Evolutionary conservation across 1,140 invertebrate species (phyloP).

Genomic region (Rhagoletis zephyria): DNA sequence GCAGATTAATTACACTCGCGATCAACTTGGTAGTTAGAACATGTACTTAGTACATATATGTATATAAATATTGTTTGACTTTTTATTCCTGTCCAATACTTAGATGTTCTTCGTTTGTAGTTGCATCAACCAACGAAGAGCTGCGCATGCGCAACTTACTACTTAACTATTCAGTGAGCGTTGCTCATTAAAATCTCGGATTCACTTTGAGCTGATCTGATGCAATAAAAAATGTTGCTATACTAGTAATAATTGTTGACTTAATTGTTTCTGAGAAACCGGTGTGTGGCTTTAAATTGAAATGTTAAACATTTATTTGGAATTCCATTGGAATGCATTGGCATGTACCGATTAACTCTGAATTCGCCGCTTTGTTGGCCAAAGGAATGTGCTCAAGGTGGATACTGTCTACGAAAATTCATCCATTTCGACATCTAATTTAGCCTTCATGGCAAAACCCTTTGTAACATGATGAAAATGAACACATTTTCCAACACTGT

Average conservation of each 20-base stretch:
- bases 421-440: too few relatives aligned
- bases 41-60: background rate
- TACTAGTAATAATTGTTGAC: background rate
- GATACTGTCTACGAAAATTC: too few relatives aligned
- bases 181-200: conserved; percentile 5
- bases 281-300: conserved; percentile 33
- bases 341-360: background rate
- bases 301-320: conserved; percentile 30
- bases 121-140: background rate
- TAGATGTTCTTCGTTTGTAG: background rate
- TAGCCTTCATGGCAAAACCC: too few relatives aligned
- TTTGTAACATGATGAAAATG: too few relatives aligned
- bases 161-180: conserved; percentile 23
- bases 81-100: background rate
- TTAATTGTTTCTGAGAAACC: conserved; percentile 7
- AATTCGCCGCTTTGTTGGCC: background rate
- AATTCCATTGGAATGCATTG: background rate
- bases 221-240: background rate
- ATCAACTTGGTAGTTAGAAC: background rate
- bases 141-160: too few relatives aligned
- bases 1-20: background rate
- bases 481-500: too few relatives aligned
- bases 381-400: too few relatives aligned
- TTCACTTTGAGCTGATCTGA: background rate
- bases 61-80: background rate